Percentiles rank a stretch among this genome's conserved stretches.
Conservation (phyloP, 2,888 invertebrate genomes). For the Heteromurus nitidus region DNA sequence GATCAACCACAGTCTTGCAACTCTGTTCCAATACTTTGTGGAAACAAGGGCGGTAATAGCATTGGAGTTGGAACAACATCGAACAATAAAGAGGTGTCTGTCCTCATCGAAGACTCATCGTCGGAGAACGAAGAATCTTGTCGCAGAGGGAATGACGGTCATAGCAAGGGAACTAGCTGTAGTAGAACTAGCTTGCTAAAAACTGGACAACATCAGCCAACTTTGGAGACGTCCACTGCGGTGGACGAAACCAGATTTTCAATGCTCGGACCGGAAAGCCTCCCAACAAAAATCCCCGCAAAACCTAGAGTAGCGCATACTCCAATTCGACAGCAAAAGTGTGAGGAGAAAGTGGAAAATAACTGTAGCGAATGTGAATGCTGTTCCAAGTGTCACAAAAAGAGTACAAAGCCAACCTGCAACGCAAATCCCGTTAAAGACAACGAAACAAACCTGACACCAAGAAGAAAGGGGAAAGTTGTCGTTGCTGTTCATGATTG, state of each 20-base stretch:
- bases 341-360: background rate
- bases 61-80: background rate
- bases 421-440: too few species aligned
- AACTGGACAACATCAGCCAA: slow-evolving; percentile 2
- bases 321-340: background rate
- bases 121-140: background rate
- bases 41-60: background rate
- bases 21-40: background rate
- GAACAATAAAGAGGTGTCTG: background rate
- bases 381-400: slow-evolving; percentile 4
- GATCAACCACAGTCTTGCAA: background rate
- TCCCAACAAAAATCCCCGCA: slow-evolving; percentile 31
- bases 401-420: background rate
- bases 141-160: too few species aligned
- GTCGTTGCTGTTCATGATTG: slow-evolving; percentile 44
- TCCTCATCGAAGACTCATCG: slow-evolving; percentile 3
- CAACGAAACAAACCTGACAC: background rate
- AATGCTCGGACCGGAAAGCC: slow-evolving; percentile 35
- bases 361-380: background rate
- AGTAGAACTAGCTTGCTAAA: too few species aligned
- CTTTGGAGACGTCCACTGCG: background rate
- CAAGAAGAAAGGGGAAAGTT: slow-evolving; percentile 32
- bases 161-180: background rate
- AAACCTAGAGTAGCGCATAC: slow-evolving; percentile 30
- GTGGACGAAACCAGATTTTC: background rate